These are phyloP conservation scores for Mystacides longicornis DNA, from an alignment of 2,888 invertebrate genomes.

Conservation along the genomic window DNA sequence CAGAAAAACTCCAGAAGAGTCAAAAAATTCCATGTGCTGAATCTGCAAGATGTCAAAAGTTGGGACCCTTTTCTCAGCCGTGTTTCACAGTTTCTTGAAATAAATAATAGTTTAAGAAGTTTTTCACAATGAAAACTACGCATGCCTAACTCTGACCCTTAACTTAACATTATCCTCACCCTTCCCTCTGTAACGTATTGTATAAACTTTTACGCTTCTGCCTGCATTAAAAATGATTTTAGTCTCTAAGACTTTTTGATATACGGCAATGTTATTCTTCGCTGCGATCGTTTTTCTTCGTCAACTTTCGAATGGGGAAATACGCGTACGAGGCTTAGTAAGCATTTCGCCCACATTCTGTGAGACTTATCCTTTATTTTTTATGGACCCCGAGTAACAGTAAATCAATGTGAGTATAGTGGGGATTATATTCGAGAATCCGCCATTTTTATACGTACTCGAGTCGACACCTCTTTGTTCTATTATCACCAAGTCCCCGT, in stretches of 20 bases:
- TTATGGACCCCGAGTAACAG: constrained; percentile 4
- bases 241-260: constrained; percentile 4
- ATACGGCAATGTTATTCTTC: neutral
- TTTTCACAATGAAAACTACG: too few relatives aligned
- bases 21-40: too few relatives aligned
- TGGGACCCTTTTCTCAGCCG: too few relatives aligned
- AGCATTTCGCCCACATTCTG: neutral
- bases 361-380: neutral
- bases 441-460: constrained; percentile 7
- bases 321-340: neutral
- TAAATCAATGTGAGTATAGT: constrained; percentile 7
- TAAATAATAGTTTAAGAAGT: too few relatives aligned
- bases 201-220: neutral
- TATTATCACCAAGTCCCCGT: neutral
- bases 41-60: too few relatives aligned
- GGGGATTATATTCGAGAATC: neutral
- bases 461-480: constrained; percentile 3
- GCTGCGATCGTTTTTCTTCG: constrained; percentile 2
- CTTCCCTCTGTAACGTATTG: neutral
- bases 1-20: too few relatives aligned
- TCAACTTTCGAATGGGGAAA: neutral
- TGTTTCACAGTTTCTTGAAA: too few relatives aligned
- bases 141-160: too few relatives aligned
- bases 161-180: too few relatives aligned
- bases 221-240: neutral